Percentiles rank a stretch among this genome's conserved stretches.
phyloP scores from a whole-genome alignment of 2,888 invertebrate genomes.

The Anaspis maculata region DNA sequence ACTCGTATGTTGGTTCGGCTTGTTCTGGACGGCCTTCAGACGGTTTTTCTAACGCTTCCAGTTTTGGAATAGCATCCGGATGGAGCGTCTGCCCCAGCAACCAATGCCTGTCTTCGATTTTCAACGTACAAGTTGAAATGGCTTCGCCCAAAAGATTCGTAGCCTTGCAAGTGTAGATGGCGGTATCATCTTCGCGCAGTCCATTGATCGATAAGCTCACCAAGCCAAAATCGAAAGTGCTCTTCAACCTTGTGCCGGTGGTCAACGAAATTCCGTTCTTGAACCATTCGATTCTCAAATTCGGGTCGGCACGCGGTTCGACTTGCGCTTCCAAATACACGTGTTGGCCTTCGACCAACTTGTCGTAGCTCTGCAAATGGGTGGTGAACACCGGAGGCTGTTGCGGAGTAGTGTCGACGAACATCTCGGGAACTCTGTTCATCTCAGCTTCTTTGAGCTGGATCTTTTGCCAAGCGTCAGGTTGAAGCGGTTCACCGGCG shows the following conservation, averaged over 20 bases:
- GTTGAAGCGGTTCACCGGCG: constrained; percentile 76
- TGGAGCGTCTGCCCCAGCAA: constrained; percentile 78
- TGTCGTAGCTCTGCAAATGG: constrained; percentile 77
- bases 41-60: constrained; percentile 78
- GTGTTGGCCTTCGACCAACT: constrained; percentile 77
- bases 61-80: constrained; percentile 80
- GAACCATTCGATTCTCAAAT: constrained; percentile 84
- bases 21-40: constrained; percentile 57
- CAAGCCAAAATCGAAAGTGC: constrained; percentile 94
- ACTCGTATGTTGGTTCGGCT: constrained; percentile 72
- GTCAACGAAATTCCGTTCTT: constrained; percentile 82
- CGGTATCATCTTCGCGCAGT: constrained; percentile 82
- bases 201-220: constrained; percentile 88
- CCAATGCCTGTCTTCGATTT: constrained; percentile 85
- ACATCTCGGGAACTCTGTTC: constrained; percentile 84
- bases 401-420: constrained; percentile 74
- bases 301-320: constrained; percentile 83
- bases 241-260: constrained; percentile 82
- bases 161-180: constrained; percentile 92
- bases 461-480: constrained; percentile 88
- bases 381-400: constrained; percentile 95
- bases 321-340: constrained; percentile 84
- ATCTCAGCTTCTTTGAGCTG: constrained; percentile 85
- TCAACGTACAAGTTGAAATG: constrained; percentile 82
- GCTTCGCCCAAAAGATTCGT: constrained; percentile 91